phyloP scores from a whole-genome alignment of 2,797 vertebrate genomes.

The Xiphorhynchus erythropygius region DNA sequence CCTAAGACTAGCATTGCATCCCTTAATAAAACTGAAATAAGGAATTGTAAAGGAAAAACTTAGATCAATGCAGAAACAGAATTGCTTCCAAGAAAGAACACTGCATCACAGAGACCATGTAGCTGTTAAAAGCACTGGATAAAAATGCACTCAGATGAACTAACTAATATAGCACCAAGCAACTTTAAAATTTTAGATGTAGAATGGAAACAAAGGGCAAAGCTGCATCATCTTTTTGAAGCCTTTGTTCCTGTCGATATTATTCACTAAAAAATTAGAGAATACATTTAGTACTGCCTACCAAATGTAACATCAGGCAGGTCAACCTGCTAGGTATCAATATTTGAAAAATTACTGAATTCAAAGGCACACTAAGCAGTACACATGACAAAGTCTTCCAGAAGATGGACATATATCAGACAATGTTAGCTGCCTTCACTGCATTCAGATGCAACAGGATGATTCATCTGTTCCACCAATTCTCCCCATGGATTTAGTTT shows the following conservation, averaged over 20 bases:
- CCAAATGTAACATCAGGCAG: not conserved
- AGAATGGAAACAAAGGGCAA: not conserved
- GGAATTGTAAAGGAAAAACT: not conserved
- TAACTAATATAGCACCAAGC: not conserved
- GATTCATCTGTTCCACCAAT: constrained; percentile 9
- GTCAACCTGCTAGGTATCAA: not conserved
- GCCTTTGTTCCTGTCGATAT: not conserved
- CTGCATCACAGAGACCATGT: not conserved
- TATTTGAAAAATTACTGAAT: not conserved
- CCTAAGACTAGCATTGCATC: not conserved
- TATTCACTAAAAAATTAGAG: not conserved
- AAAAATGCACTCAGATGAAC: not conserved
- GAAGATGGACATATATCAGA: not conserved
- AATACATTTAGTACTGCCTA: not conserved
- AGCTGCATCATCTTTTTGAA: not conserved
- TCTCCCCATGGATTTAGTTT: constrained; percentile 1
- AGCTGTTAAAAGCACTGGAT: not conserved
- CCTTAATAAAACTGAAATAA: not conserved
- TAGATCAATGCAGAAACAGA: not conserved
- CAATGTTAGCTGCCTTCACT: not conserved
- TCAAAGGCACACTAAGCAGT: not conserved
- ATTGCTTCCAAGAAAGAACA: not conserved
- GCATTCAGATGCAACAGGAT: not conserved
- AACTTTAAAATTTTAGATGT: not conserved
- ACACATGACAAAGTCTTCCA: not conserved